phyloP scores from a whole-genome alignment of 1,140 invertebrate genomes.

The Pygmarrhopalites habei region DNA sequence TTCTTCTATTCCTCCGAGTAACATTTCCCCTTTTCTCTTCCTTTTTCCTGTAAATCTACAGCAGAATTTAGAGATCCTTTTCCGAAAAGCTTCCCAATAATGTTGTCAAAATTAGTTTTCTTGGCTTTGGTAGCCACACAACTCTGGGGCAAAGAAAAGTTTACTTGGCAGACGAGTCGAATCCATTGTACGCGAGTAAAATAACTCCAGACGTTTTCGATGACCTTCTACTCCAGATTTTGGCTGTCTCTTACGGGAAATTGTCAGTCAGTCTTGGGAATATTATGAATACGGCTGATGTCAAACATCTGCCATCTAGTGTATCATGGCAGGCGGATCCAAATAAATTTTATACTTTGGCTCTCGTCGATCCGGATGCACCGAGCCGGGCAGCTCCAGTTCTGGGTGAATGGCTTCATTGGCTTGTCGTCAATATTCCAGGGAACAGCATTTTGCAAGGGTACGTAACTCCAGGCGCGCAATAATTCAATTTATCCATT shows the following conservation, averaged over 20 bases:
- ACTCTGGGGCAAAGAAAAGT: no score
- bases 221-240: slow-evolving; percentile 48
- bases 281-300: slow-evolving; percentile 52
- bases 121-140: no score
- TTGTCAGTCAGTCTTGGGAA: slow-evolving; percentile 58
- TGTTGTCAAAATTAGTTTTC: no score
- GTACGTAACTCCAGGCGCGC: no score
- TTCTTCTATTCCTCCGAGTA: no score
- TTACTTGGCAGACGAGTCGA: no score
- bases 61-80: no score
- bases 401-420: slow-evolving; percentile 82
- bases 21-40: no score
- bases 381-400: slow-evolving; percentile 68
- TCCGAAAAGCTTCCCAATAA: no score
- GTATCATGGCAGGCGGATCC: slow-evolving; percentile 57
- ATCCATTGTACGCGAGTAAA: slow-evolving; percentile 26
- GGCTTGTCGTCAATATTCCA: slow-evolving; percentile 85
- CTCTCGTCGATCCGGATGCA: slow-evolving; percentile 76
- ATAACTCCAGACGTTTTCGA: slow-evolving; percentile 66
- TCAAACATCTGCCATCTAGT: slow-evolving; percentile 49
- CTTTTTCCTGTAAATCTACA: no score
- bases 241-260: slow-evolving; percentile 49
- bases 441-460: slow-evolving; percentile 63
- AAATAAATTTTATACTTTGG: slow-evolving; percentile 62
- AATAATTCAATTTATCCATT: no score